Percentiles rank a stretch among this genome's conserved stretches.
phyloP scores from a whole-genome alignment of 2,888 invertebrate species.

The Campoletis raptor region DNA sequence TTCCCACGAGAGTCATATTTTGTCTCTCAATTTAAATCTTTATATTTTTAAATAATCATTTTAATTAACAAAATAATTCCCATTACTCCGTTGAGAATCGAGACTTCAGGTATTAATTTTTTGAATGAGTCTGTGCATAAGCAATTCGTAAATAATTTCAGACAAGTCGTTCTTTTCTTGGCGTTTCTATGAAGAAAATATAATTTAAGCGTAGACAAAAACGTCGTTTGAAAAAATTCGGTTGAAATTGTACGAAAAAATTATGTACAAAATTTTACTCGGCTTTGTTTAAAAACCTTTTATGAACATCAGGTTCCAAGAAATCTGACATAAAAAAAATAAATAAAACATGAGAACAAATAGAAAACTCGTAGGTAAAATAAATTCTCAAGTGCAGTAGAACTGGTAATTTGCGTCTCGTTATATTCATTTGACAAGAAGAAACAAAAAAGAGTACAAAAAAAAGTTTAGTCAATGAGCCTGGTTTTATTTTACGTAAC shows the following conservation, averaged over 20 bases:
- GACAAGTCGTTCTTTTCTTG: neutral
- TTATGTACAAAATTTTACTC: neutral
- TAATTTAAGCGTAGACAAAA: neutral
- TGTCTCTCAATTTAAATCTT: neutral
- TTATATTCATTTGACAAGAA: neutral
- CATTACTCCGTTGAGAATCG: neutral
- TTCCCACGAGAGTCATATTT: neutral
- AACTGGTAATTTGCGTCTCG: neutral
- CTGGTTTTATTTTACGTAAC: neutral
- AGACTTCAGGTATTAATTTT: neutral
- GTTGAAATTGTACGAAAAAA: neutral
- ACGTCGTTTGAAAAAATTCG: neutral
- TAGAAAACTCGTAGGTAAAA: neutral
- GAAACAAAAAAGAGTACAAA: neutral
- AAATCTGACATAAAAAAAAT: neutral
- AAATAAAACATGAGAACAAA: neutral
- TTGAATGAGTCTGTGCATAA: neutral
- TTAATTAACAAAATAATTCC: neutral
- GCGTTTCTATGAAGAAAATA: neutral
- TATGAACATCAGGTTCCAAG: neutral
- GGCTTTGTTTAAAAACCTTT: neutral
- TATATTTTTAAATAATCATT: neutral
- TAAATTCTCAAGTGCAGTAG: neutral
- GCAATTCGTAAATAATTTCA: neutral
- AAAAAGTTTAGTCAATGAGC: conserved; percentile 10